Base-by-base conservation (phyloP, 1,140 invertebrate species). In the Frieseomelitta varia region DNA sequence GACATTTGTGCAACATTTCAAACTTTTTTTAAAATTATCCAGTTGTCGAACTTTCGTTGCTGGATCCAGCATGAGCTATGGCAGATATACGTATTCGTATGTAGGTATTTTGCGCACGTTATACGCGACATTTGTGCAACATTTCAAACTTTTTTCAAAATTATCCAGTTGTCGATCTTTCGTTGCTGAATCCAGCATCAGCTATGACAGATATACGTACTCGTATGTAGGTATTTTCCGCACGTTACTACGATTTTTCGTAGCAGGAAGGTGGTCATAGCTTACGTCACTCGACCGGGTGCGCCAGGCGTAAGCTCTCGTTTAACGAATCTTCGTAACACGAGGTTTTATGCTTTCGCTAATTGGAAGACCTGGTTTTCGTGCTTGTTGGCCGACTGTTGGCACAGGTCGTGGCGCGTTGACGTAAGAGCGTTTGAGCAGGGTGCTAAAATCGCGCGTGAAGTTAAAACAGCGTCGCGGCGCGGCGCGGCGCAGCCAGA, bases 341-440 rank as follows among this genome's bases (percentile, higher is more conserved):
- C 74, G 51, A 58, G 2, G 14, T 76, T 76, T 30, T 21, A 51
- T 17, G 71, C 47, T 76, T 47, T 79, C 61, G 21, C 47, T 79
- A 68, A 79, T 79, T 68, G 63, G 63, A 55, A 79, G 63, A 68
- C 61, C 61, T 56, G 53, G 63, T 77, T 65, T 47, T 53, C 34
- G 24, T 55, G 34, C 11, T 75, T n/a, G 12, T 3, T n/a, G 11
- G 30, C 6, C 19, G 30, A 21, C 76, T 27, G 27, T 15, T 6
- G 24, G 76, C 6, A 34, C 24, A 24, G 21, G 21, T 34, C 21
- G 34, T 8, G 34, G 39, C 14, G 14, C 24, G 21, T 27, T 30
- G 19, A 34, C 34, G 51, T 24, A 71, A 58, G 21, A 72, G 61
- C 34, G n/a, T 73, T 58, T 30, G 30, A 58, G 61, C 55, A 19